phyloP scores from a whole-genome alignment of 2,888 invertebrate species.

The Dryocosmus kuriphilus region DNA sequence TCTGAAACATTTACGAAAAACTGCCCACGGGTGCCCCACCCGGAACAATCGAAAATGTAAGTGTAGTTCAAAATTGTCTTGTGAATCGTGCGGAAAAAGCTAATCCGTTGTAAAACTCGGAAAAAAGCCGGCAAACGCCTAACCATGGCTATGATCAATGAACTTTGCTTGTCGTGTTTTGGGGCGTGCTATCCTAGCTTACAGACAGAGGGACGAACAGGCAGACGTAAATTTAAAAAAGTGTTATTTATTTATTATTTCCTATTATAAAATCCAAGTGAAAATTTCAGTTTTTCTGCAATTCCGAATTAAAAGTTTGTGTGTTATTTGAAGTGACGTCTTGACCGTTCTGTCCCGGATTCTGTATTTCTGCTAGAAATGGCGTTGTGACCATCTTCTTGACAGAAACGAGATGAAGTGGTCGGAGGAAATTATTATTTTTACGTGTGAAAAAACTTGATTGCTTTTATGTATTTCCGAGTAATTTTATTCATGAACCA shows the following conservation, averaged over 20 bases:
- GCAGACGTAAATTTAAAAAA: conserved; percentile 47
- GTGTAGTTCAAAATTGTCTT: neutral
- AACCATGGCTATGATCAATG: conserved; percentile 67
- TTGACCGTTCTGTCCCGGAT: conserved; percentile 16
- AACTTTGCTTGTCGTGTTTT: conserved; percentile 68
- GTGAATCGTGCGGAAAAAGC: neutral
- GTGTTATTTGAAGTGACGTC: neutral
- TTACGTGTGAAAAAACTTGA: neutral
- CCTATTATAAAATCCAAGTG: neutral
- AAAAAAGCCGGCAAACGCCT: conserved; percentile 34
- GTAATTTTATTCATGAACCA: neutral
- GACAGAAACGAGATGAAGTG: conserved; percentile 3
- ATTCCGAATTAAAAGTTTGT: neutral
- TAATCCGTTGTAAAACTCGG: neutral
- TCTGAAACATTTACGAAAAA: conserved; percentile 22
- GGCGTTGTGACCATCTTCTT: conserved; percentile 32
- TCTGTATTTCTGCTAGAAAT: conserved; percentile 30
- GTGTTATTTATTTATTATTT: neutral
- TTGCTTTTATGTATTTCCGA: neutral
- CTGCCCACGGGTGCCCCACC: conserved; percentile 23
- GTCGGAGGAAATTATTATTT: neutral
- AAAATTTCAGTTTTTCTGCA: neutral
- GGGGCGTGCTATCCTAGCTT: conserved; percentile 66
- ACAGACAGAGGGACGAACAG: conserved; percentile 58
- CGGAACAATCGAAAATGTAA: conserved; percentile 28